Base-by-base conservation (phyloP, 2,797 vertebrate genomes). In the Etheostoma perlongum region DNA sequence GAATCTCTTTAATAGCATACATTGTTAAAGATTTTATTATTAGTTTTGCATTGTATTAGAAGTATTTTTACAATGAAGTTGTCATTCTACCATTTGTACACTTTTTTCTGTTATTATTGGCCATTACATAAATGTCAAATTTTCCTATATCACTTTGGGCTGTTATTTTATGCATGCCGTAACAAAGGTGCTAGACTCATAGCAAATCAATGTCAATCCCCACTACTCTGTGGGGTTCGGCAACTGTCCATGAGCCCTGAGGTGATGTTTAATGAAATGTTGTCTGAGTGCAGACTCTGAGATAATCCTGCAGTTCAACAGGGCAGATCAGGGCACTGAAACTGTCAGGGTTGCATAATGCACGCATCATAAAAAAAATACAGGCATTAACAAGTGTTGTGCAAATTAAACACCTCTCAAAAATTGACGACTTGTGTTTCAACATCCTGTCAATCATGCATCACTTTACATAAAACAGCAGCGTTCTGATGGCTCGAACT, bases 221-320 rank as follows among this genome's bases (percentile, higher is more conserved):
- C 72, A 59, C n/a, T 62, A 5, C 7, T 59, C 72, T 57, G 51
- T 61, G 61, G 84, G 58, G 23, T 55, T 19, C 6, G 36, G 60
- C 40, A 78, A n/a, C 33, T 51, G 60, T 67, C 70, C 65, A 72
- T 42, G 21, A 74, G 12, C 68, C 85, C 59, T 0, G 15, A 63
- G 72, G 79, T 18, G 13, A 63, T 40, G 67, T 76, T 83, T 75
- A 69, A 82, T 87, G 55, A 88, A 81, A 75, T 62, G 61, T 70
- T 66, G 71, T 66, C 7, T 59, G 62, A 71, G 57, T 27, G 60
- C 49, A 67, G 51, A 49, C 53, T 62, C 49, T 48, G 44, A 42
- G 51, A 52, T 27, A 27, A 81, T 33, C 44, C 62, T 40, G n/a
- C 12, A 5, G 53, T 30, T 57, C 63, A 75, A 51, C 36, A 2